phyloP scores from a whole-genome alignment of 2,888 invertebrate genomes.

The Parnassius orleans region DNA sequence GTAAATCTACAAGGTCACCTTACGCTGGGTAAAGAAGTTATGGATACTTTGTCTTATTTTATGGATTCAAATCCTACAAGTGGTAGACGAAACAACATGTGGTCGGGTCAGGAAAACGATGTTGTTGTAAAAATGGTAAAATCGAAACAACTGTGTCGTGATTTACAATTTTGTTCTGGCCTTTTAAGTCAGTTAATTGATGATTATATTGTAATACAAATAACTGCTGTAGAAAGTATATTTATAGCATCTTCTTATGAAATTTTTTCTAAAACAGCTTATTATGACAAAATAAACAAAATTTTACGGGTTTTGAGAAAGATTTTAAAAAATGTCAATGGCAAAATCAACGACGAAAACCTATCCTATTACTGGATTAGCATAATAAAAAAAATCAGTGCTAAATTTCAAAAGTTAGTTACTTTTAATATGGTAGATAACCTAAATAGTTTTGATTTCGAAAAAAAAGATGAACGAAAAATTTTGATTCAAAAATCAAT shows the following conservation, averaged over 20 bases:
- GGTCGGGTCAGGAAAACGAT: slow-evolving; percentile 34
- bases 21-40: slow-evolving; percentile 57
- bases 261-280: slow-evolving; percentile 32
- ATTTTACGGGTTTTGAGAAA: slow-evolving; percentile 42
- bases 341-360: slow-evolving; percentile 38
- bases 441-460: slow-evolving; percentile 33
- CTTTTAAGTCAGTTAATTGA: slow-evolving; percentile 43
- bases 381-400: slow-evolving; percentile 53
- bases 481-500: slow-evolving; percentile 40
- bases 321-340: slow-evolving; percentile 40
- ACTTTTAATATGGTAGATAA: slow-evolving; percentile 38
- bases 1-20: slow-evolving; percentile 60
- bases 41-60: slow-evolving; percentile 48
- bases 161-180: slow-evolving; percentile 47
- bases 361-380: slow-evolving; percentile 47
- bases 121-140: slow-evolving; percentile 40
- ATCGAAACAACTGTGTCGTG: slow-evolving; percentile 46
- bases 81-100: slow-evolving; percentile 38
- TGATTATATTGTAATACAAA: slow-evolving; percentile 48
- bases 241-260: slow-evolving; percentile 33
- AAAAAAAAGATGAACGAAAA: slow-evolving; percentile 38
- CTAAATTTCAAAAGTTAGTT: slow-evolving; percentile 49
- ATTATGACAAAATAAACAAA: slow-evolving; percentile 42
- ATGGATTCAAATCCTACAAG: slow-evolving; percentile 31
- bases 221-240: slow-evolving; percentile 46